phyloP scores from a whole-genome alignment of 1,140 invertebrate genomes.

The Ectropis grisescens region DNA sequence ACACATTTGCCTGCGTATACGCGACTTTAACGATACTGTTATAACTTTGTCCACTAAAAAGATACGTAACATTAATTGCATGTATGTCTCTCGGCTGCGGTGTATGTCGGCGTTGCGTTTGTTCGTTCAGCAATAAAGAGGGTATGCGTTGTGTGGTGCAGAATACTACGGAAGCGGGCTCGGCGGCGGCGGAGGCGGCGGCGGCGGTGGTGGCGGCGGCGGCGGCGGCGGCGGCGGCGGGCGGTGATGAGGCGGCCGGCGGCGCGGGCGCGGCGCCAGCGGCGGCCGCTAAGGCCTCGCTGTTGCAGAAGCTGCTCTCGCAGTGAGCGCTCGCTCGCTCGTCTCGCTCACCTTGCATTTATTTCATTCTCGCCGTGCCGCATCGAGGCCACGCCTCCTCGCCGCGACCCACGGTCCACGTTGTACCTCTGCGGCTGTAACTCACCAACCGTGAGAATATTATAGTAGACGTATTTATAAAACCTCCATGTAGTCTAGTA shows the following conservation, averaged over 20 bases:
- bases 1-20: too few species aligned
- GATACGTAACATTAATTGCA: too few species aligned
- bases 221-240: slow-evolving; percentile 25
- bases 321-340: slow-evolving; percentile 70
- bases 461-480: slow-evolving; percentile 53
- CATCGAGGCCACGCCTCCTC: slow-evolving; percentile 17
- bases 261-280: slow-evolving; percentile 12
- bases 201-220: slow-evolving; percentile 24
- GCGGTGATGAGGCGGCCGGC: slow-evolving; percentile 40
- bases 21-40: too few species aligned
- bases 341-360: slow-evolving; percentile 34
- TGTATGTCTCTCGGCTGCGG: too few species aligned
- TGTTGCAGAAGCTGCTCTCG: slow-evolving; percentile 83
- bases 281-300: slow-evolving; percentile 79
- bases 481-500: slow-evolving; percentile 45
- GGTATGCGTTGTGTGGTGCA: slow-evolving; percentile 61
- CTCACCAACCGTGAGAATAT: slow-evolving; percentile 31
- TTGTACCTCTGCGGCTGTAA: slow-evolving; percentile 52
- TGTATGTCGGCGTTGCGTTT: too few species aligned
- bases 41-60: too few species aligned
- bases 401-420: slow-evolving; percentile 39
- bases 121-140: too few species aligned
- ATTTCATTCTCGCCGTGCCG: slow-evolving; percentile 21
- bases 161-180: slow-evolving; percentile 82
- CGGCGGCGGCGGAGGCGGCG: slow-evolving; percentile 59